A percentile compares a stretch with the other conserved stretches of the same genome.
Conservation (phyloP, 2,888 invertebrate species). For the Gibbula magus region DNA sequence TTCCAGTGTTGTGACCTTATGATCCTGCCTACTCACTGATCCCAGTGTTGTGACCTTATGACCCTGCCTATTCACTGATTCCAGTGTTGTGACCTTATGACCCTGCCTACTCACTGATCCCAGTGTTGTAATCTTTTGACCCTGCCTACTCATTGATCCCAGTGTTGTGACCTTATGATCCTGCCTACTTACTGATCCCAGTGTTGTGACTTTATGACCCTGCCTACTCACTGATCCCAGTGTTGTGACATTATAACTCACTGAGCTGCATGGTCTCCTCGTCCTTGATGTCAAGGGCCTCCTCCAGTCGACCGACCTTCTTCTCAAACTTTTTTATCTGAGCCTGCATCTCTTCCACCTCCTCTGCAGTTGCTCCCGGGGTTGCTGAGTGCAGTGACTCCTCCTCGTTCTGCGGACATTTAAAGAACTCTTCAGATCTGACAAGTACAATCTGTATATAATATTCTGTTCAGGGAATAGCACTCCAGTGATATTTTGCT, state of each 20-base stretch:
- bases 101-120: background rate
- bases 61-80: background rate
- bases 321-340: constrained; percentile 56
- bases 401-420: constrained; percentile 40
- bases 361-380: constrained; percentile 50
- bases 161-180: background rate
- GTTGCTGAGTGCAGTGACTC: constrained; percentile 48
- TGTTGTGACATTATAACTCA: constrained; percentile 35
- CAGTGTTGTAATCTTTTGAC: background rate
- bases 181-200: background rate
- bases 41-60: background rate
- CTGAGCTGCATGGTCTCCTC: constrained; percentile 57
- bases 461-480: too few relatives aligned
- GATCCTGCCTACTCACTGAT: background rate
- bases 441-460: too few relatives aligned
- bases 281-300: constrained; percentile 57
- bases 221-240: background rate
- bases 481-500: too few relatives aligned
- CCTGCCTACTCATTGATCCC: background rate
- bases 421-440: too few relatives aligned
- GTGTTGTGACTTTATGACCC: background rate
- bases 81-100: background rate
- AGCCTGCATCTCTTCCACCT: constrained; percentile 63
- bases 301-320: constrained; percentile 56
- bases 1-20: background rate